Evolutionary conservation across 2,888 invertebrate genomes (phyloP), one percentile per base, ranked within the genome.

Genomic region (Tipula lateralis): DNA sequence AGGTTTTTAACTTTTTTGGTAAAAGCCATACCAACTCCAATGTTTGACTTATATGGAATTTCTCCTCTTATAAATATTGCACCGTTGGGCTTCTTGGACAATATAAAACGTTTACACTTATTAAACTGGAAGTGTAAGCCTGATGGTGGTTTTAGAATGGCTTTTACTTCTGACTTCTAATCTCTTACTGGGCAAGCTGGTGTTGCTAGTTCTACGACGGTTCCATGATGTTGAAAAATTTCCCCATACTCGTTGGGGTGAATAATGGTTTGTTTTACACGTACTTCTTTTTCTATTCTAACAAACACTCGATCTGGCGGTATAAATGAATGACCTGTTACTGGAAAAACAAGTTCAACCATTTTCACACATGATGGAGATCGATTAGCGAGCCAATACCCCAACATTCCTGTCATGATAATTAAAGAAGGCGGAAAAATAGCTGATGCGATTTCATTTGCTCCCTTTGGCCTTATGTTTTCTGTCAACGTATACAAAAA

Each of bases 401-500:
- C 84, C 80, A 85, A 86, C 87, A 88, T 87, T 36, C 85, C 86
- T 32, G 87, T 50, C 85, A 88, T 85, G 7, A 85, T 87, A 4
- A 86, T 85, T 29, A 80, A 6, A 80, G 24, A 12, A 24, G 24
- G 84, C 87, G 86, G 66, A n/a, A 85, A 87, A 29, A 88, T 86
- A 30, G 87, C 87, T 9, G 88, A 88, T 6, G 87, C 85, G 83
- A 89, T 88, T 86, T 88, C 86, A 85, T 88, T 87, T 7, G 88
- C 87, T n/a, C 87, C 87, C 86, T 89, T 88, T 19, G 84, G 81
- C 85, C 84, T 86, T 84, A 87, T 84, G 85, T 87, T 86, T 87
- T 88, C 88, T 19, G 1, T 80, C 80, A 24, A 80, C 2, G 24
- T 9, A 24, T 80, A 80, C 6, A n/a, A 80, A 24, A 80, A 80